Percentiles rank a stretch among this genome's conserved stretches.
These are phyloP conservation scores for Falcunculus frontatus DNA, from an alignment of 2,113 vertebrate genomes.

Conservation along the genomic window DNA sequence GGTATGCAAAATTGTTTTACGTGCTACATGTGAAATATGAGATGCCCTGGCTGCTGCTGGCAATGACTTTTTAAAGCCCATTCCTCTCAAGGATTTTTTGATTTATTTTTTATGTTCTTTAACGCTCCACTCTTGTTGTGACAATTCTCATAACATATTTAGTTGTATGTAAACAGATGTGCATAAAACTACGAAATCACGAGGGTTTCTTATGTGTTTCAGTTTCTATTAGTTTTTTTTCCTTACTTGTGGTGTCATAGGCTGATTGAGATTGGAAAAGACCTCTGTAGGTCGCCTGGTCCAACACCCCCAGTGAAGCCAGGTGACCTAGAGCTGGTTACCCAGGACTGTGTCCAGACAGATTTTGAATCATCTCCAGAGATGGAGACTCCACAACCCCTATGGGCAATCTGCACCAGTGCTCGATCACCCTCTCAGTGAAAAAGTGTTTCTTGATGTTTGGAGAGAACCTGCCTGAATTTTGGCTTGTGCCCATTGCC, in stretches of 20 bases:
- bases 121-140: not conserved
- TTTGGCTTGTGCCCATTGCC: not conserved
- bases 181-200: not conserved
- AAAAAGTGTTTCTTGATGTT: not conserved
- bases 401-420: not conserved
- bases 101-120: not conserved
- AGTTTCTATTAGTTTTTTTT: not conserved
- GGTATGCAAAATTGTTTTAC: not conserved
- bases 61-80: not conserved
- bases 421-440: not conserved
- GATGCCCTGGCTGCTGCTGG: not conserved
- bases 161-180: not conserved
- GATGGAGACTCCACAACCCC: not conserved
- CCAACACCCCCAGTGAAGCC: not conserved
- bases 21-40: not conserved
- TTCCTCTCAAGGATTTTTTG: not conserved
- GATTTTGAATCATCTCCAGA: not conserved
- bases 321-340: not conserved
- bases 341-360: not conserved
- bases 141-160: not conserved
- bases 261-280: not conserved
- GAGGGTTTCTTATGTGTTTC: not conserved
- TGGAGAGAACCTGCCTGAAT: not conserved
- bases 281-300: not conserved
- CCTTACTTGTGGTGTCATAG: not conserved